Base-by-base conservation (phyloP, 2,888 invertebrate genomes). In the Papilio elwesi region DNA sequence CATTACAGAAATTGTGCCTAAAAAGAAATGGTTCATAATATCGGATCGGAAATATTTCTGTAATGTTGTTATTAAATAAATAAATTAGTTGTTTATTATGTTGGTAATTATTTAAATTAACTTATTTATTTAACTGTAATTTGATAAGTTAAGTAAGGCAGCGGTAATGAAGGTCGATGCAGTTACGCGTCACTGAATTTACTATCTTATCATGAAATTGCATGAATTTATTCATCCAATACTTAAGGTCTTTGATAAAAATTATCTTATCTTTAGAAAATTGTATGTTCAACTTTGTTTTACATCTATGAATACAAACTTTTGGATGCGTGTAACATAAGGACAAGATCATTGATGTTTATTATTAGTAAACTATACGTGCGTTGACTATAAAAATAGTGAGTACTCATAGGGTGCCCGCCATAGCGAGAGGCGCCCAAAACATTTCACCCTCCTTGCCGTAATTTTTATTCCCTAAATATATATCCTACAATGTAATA, bases 131-230 rank as follows among this genome's bases (percentile, higher is more conserved):
- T n/a, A n/a, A 15, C 1, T 51, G 36, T 65, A 36, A 65, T 65
- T 51, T 9, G 65, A 65, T 65, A 13, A 38, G 52, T 70, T 70
- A 49, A 59, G 53, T 51, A 38, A 38, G 72, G 53, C 67, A 55
- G 11, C 47, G 55, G n/a, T 57, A 68, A 59, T 68, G 81, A 85
- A 87, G 86, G 85, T 83, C 82, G 78, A 81, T 83, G 78, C 83
- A 84, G 78, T 82, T 81, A 85, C 86, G 84, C 84, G 76, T 83
- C 84, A 78, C 80, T 80, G 77, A 77, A 77, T 36, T 63, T 73
- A 76, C 75, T 78, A 79, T 81, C 80, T 84, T 87, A 88, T 85
- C 86, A 81, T 76, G 75, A 83, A 84, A 85, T 85, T 86, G 85
- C 83, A 83, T 80, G 81, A 84, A 83, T 82, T 83, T 83, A 80